Evolutionary conservation across 1,140 invertebrate species (phyloP), one percentile per base, ranked within the genome.

Genomic region (Drosophila quadrilineata): DNA sequence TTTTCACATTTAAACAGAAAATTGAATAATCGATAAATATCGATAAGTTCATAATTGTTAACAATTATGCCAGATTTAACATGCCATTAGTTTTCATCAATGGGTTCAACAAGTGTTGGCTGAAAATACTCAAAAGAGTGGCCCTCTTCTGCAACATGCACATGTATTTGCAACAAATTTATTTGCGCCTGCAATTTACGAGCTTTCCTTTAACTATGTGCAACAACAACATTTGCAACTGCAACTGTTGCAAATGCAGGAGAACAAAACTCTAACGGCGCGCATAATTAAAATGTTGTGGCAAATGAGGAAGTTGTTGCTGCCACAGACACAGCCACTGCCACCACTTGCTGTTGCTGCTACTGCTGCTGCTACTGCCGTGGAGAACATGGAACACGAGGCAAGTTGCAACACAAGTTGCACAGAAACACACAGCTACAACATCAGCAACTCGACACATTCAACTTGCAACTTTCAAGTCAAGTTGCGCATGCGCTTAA

Each of bases 161-260:
- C n/a, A n/a, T n/a, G n/a, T n/a, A 79, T 85, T 72, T 64, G 58
- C 66, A 84, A 85, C 74, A 84, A 84, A 84, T 84, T 84, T 85
- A 77, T 85, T 84, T 84, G 77, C 79, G 79, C 79, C 77, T 58
- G 62, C 70, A 84, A 79, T 75, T 85, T 85, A 71, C 74, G 54
- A 71, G 79, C 59, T 62, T 71, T 41, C 60, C 21, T 67, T 54
- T 41, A 35, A 22, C 14, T 21, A 38, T 28, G n/a, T 29, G 9
- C 28, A 31, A 33, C 31, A 6, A 3, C 6, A 40, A 43, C 43
- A 49, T 48, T 41, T 16, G 8, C 33, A 17, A 12, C 22, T 69
- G 24, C 65, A 54, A 45, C 54, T 65, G 26, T 38, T 35, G 17
- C 53, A 24, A 24, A 58, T 56, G 24, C 4, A 16, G 21, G 19